phyloP scores from a whole-genome alignment of 2,888 invertebrate species.

The Hirtodrosophila alboralis region DNA sequence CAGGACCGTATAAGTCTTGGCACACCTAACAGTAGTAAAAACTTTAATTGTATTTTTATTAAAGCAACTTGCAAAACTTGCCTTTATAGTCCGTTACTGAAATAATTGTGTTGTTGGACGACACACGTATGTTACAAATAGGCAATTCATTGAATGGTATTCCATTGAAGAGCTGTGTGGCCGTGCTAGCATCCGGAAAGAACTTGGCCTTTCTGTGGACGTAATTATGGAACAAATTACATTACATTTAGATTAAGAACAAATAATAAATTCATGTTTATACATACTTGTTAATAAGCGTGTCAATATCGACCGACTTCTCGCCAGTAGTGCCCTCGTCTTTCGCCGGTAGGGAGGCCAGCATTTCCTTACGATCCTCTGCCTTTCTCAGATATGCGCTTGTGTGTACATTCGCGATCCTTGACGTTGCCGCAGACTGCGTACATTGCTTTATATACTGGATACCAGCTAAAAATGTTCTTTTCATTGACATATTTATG shows the following conservation, averaged over 20 bases:
- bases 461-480: constrained; percentile 49
- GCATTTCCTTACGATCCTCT: constrained; percentile 85
- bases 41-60: too few species aligned
- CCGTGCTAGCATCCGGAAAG: constrained; percentile 91
- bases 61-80: constrained; percentile 48
- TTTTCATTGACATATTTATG: constrained; percentile 65
- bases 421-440: constrained; percentile 7
- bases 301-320: constrained; percentile 89
- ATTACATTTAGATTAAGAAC: background rate
- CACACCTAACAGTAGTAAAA: constrained; percentile 82
- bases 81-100: constrained; percentile 89
- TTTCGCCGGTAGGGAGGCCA: constrained; percentile 85
- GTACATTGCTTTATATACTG: constrained; percentile 34
- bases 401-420: constrained; percentile 63
- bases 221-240: background rate
- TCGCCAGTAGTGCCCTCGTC: constrained; percentile 93
- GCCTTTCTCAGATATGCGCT: constrained; percentile 81
- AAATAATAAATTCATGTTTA: background rate
- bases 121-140: constrained; percentile 91
- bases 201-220: constrained; percentile 87
- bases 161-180: constrained; percentile 90
- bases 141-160: constrained; percentile 91
- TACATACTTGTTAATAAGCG: constrained; percentile 86
- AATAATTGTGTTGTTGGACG: constrained; percentile 95
- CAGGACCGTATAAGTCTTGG: constrained; percentile 89